Base-by-base conservation (phyloP, 2,797 vertebrate genomes). In the Champsocephalus esox region DNA sequence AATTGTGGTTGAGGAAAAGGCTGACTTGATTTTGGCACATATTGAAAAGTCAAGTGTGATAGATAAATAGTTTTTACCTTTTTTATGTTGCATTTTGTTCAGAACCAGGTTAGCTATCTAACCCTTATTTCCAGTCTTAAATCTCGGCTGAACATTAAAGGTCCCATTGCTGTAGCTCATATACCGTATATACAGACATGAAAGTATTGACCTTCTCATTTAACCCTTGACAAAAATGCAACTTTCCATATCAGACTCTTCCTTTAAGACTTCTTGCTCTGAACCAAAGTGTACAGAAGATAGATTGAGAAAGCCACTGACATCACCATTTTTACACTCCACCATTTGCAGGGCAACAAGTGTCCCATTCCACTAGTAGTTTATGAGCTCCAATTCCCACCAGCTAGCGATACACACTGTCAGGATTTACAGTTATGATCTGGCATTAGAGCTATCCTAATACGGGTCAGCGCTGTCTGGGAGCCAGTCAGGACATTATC, bases 401-500 rank as follows among this genome's bases (percentile, higher is more conserved):
- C 19, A 50, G 55, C 49, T 62, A 73, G 43, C 28, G 4, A 60
- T 63, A 80, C 73, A 58, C 28, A 49, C 44, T 12, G 1, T 32
- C 17, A 16, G 73, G 68, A 83, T 85, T 83, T 85, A 84, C 46
- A 60, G 66, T 76, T 52, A 66, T 60, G 52, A 73, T 76, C 63
- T 65, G 65, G 70, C 68, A 70, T 84, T 66, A 34, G 60, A 82
- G 56, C 75, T 81, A 65, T 71, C 61, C 62, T 66, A 55, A 73
- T 69, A 75, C 54, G 70, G 77, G 67, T 79, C 75, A 70, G 62
- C 2, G 24, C 16, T 70, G 68, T 79, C 80, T 66, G 17, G 38
- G 65, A 80, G 70, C 64, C 84, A 65, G 76, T 77, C 65, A 74
- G 34, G 46, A 62, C 77, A 63, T 69, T 87, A 82, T 87, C 71